Percentiles rank a stretch among this genome's conserved stretches.
These are phyloP conservation scores for Caenorhabditis brenneri DNA, from an alignment of 1,140 invertebrate genomes.

Conservation along the genomic window DNA sequence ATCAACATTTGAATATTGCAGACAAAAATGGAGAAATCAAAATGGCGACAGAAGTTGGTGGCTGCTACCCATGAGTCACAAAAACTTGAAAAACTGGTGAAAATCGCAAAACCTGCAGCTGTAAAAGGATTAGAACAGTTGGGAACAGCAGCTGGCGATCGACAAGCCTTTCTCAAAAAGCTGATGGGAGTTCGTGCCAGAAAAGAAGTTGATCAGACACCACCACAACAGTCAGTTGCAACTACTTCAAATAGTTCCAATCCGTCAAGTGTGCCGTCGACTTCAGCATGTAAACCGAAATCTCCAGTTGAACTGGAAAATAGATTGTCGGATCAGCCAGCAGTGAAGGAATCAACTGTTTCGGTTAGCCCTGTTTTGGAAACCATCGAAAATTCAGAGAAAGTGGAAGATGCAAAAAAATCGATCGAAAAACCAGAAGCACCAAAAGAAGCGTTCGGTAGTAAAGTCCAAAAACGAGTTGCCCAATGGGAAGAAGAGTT, in stretches of 20 bases:
- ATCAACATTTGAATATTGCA: not conserved
- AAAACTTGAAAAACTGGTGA: conserved; percentile 56
- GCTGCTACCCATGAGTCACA: conserved; percentile 51
- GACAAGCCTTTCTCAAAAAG: not conserved
- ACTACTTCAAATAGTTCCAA: not conserved
- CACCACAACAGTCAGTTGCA: not conserved
- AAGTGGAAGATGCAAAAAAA: not conserved
- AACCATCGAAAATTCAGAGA: not conserved
- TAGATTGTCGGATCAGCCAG: not conserved
- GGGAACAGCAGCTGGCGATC: not conserved
- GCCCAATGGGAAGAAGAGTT: conserved; percentile 32
- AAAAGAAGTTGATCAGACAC: conserved; percentile 29
- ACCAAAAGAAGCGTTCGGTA: conserved; percentile 11
- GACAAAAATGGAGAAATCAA: conserved; percentile 53
- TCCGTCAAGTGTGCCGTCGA: not conserved
- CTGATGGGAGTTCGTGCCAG: conserved; percentile 1
- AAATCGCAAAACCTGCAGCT: conserved; percentile 51
- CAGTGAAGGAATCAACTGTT: no score
- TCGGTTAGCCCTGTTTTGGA: no score
- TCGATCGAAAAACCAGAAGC: not conserved
- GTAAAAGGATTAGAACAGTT: conserved; percentile 28
- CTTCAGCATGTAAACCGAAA: not conserved
- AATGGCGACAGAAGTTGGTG: conserved; percentile 50
- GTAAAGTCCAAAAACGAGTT: conserved; percentile 6
- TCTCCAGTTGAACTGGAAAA: not conserved